Conservation (phyloP, 1,140 invertebrate species). For the Sycobia sp. region DNA sequence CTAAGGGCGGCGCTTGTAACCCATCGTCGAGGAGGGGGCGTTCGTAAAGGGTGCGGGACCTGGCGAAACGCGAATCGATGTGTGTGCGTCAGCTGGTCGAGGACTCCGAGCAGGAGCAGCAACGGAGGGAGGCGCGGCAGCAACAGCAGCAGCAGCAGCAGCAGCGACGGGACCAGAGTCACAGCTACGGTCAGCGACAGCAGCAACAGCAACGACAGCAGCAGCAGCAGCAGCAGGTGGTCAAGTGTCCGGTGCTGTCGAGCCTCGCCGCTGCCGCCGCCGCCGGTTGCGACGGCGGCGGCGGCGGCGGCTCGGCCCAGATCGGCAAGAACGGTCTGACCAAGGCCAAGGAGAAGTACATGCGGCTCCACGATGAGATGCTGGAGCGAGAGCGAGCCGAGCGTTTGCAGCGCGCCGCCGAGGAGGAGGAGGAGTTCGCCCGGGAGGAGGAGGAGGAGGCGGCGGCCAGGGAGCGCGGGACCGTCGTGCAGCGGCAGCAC, state of each 20-base stretch:
- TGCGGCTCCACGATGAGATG: conserved; percentile 49
- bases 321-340: conserved; percentile 33
- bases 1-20: no score
- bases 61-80: no score
- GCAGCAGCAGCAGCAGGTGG: not conserved
- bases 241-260: no score
- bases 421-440: conserved; percentile 3
- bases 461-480: conserved; percentile 23
- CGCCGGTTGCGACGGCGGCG: conserved; percentile 16
- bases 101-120: no score
- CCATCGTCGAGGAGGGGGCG: no score
- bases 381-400: conserved; percentile 34
- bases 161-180: not conserved
- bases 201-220: not conserved
- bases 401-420: not conserved
- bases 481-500: not conserved
- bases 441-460: not conserved
- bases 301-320: conserved; percentile 1
- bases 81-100: no score
- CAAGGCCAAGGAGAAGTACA: conserved; percentile 51
- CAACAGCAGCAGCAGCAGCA: conserved; percentile 2
- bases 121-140: no score
- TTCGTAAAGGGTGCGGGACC: no score
- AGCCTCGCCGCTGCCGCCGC: no score
- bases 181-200: not conserved